Evolutionary conservation across 2,797 vertebrate genomes (phyloP), one percentile per base, ranked within the genome.

Genomic region (Caiman crocodilus): DNA sequence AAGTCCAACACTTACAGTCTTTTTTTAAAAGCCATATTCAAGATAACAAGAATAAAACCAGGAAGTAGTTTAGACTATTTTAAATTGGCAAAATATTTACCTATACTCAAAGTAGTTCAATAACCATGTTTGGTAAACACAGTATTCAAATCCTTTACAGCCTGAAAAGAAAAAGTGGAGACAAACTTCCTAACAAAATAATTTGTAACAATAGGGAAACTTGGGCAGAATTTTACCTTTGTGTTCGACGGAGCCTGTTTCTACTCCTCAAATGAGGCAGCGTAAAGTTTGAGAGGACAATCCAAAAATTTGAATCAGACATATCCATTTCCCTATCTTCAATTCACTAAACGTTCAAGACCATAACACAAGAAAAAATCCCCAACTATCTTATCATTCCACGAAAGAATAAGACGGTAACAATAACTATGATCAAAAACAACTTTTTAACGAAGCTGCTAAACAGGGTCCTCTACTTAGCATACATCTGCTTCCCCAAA

Each of bases 221-320:
- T 55, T 59, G n/a, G 65, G 42, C 42, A 89, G 76, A 42, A 20
- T 73, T 96, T 97, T 97, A 99, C 99, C 99, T 99, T 97, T 99
- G 99, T n/a, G 99, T 99, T 25, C 99, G 97, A 16, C 99, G 98
- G 56, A 99, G 98, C 55, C 98, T 98, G 87, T 98, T 98, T 94
- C 99, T 98, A 25, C 97, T 98, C 94, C 99, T 98, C 97, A 99
- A 98, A 92, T 98, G 98, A 58, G 99, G 98, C 98, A 98, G 96
- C 88, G 98, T 98, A 97, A 99, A 99, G 98, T 99, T 99, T 94
- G 98, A 99, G 87, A 99, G 98, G 2, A 98, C 95, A 11, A 97
- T 99, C 99, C 99, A 99, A 80, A 98, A 98, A 95, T 98, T 98
- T 11, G 98, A 98, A 88, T 99, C 99, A 13, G 99, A 99, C 99